Percentiles rank a stretch among this genome's conserved stretches.
Evolutionary conservation across 2,888 invertebrate species (phyloP).

Genomic region (Cephalotes varians): DNA sequence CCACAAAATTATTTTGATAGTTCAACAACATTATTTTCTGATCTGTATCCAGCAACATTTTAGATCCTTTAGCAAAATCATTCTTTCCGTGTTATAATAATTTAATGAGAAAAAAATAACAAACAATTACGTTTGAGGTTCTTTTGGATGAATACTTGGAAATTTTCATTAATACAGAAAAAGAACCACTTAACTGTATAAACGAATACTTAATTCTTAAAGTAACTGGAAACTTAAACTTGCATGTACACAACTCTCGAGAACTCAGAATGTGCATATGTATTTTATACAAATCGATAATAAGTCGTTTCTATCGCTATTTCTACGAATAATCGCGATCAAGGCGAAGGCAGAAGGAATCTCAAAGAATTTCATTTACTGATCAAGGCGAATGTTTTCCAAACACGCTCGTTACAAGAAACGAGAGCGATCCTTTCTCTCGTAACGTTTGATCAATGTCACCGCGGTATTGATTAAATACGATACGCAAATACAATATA

Average conservation of each 20-base stretch:
- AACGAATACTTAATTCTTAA: conserved; percentile 5
- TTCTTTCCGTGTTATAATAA: too few relatives aligned
- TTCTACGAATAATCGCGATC: conserved; percentile 24
- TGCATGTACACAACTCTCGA: conserved; percentile 12
- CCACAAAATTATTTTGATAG: too few relatives aligned
- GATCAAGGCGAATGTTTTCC: conserved; percentile 21
- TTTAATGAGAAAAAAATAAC: neutral
- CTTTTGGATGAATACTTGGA: neutral
- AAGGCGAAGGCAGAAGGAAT: neutral
- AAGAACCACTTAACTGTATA: neutral
- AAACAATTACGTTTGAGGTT: neutral
- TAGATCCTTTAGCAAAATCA: too few relatives aligned
- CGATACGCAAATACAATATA: conserved; percentile 16
- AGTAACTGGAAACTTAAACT: conserved; percentile 25
- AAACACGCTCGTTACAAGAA: neutral
- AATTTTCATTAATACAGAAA: neutral
- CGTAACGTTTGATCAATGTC: conserved; percentile 23
- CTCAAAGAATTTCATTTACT: conserved; percentile 40
- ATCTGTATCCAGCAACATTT: too few relatives aligned
- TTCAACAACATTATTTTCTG: too few relatives aligned
- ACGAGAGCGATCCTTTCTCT: conserved; percentile 1
- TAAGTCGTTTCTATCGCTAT: neutral
- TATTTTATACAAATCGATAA: conserved; percentile 36
- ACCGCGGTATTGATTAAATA: conserved; percentile 14
- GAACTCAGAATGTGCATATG: neutral